A percentile compares a stretch with the other conserved stretches of the same genome.
phyloP scores from a whole-genome alignment of 2,797 vertebrate species.

The Babyrousa celebensis region DNA sequence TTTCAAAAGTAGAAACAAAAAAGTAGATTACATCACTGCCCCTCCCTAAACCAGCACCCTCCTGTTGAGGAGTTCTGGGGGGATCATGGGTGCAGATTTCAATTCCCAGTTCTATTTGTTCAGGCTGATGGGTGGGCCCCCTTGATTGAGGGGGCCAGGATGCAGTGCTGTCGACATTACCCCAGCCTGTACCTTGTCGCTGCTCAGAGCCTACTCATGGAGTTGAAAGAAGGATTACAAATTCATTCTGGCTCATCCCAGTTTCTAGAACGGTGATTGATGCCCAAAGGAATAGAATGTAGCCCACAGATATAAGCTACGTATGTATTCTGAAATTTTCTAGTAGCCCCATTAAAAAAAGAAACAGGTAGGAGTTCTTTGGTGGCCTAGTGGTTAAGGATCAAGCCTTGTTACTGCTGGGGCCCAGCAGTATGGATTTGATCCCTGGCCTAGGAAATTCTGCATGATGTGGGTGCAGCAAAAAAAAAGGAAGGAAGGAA shows the following conservation, averaged over 20 bases:
- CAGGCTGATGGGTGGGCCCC: background rate
- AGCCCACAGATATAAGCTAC: background rate
- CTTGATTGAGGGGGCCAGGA: background rate
- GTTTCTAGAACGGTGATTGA: background rate
- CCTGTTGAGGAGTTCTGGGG: background rate
- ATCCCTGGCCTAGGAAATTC: background rate
- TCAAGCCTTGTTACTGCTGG: background rate
- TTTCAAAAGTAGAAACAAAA: background rate
- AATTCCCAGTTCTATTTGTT: background rate
- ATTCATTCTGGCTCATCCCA: background rate
- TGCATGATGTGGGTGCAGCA: background rate
- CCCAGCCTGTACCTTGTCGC: background rate
- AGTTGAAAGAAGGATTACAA: background rate
- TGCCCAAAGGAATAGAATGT: background rate
- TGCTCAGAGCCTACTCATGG: background rate
- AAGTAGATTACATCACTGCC: background rate
- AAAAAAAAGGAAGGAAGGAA: too few species aligned
- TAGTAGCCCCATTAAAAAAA: slow-evolving; percentile 28
- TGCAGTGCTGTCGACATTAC: background rate
- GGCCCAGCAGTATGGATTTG: background rate
- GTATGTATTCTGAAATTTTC: background rate
- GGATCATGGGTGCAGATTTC: background rate
- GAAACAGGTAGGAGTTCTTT: background rate
- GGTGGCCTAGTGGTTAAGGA: background rate
- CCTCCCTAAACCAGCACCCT: background rate